Percentiles rank a stretch among this genome's conserved stretches.
Evolutionary conservation across 2,888 invertebrate species (phyloP).

Genomic region (Palloptera scutellata): DNA sequence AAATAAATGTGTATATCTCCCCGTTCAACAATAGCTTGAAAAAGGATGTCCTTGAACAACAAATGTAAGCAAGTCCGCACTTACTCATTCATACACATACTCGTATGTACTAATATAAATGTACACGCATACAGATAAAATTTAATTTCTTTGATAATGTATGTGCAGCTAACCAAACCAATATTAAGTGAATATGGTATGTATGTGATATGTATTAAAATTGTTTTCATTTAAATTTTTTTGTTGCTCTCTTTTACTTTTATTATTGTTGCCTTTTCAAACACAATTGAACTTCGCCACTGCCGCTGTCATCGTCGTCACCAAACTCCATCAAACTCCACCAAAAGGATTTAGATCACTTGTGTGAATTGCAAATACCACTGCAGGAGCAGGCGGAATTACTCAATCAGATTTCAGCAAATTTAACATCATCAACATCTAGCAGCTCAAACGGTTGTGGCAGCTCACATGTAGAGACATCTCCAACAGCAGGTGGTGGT

Average conservation of each 20-base stretch:
- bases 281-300: slow-evolving; percentile 16
- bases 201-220: neutral
- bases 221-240: slow-evolving; percentile 12
- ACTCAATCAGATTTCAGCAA: slow-evolving; percentile 52
- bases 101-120: too few species aligned
- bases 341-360: slow-evolving; percentile 57
- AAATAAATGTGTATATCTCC: too few species aligned
- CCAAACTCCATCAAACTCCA: neutral
- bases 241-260: too few species aligned
- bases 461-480: slow-evolving; percentile 32
- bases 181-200: too few species aligned
- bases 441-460: slow-evolving; percentile 11
- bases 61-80: too few species aligned
- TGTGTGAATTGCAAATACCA: slow-evolving; percentile 56
- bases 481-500: slow-evolving; percentile 34
- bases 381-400: slow-evolving; percentile 46
- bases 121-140: too few species aligned
- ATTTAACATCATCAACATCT: slow-evolving; percentile 31
- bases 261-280: neutral
- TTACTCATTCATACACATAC: too few species aligned
- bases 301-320: too few species aligned
- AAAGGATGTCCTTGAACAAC: too few species aligned
- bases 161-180: too few species aligned
- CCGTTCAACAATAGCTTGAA: too few species aligned
- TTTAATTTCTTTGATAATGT: too few species aligned